Percentiles rank a stretch among this genome's conserved stretches.
phyloP scores from a whole-genome alignment of 2,888 invertebrate species.

The Trachelus tabidus region DNA sequence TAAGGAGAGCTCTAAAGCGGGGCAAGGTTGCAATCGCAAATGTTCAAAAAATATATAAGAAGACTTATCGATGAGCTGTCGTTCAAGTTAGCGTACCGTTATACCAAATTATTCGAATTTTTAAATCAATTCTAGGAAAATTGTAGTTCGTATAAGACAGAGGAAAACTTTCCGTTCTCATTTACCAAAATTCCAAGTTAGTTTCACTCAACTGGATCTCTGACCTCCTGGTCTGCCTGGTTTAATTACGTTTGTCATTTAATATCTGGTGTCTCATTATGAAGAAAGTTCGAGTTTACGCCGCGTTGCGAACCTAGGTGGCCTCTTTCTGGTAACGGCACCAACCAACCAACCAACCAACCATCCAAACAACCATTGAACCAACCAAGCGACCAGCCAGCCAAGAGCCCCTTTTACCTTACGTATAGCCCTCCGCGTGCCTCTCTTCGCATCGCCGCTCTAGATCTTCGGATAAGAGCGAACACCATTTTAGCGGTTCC shows the following conservation, averaged over 20 bases:
- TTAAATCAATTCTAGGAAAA: not conserved
- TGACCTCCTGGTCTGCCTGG: conserved; percentile 49
- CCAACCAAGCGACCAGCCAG: conserved; percentile 42
- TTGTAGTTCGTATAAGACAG: not conserved
- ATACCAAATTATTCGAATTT: not conserved
- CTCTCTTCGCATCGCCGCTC: conserved; percentile 66
- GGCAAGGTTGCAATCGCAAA: conserved; percentile 49
- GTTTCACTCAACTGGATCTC: conserved; percentile 29
- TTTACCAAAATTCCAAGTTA: not conserved
- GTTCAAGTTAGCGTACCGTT: not conserved
- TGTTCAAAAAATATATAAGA: conserved; percentile 26
- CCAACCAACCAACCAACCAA: conserved; percentile 41
- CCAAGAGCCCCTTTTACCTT: conserved; percentile 56
- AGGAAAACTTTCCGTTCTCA: not conserved
- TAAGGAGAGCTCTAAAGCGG: conserved; percentile 42
- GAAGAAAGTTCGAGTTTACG: conserved; percentile 55
- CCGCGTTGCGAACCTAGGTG: conserved; percentile 55
- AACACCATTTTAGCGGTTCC: conserved; percentile 68
- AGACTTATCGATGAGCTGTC: not conserved
- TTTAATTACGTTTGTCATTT: conserved; percentile 63
- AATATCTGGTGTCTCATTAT: conserved; percentile 52
- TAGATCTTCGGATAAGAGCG: conserved; percentile 65
- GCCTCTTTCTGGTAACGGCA: conserved; percentile 63
- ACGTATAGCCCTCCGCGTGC: conserved; percentile 62
- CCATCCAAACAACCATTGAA: conserved; percentile 31